A percentile compares a stretch with the other conserved stretches of the same genome.
Conservation (phyloP, 1,140 invertebrate species). For the Solenopsis fugax region DNA sequence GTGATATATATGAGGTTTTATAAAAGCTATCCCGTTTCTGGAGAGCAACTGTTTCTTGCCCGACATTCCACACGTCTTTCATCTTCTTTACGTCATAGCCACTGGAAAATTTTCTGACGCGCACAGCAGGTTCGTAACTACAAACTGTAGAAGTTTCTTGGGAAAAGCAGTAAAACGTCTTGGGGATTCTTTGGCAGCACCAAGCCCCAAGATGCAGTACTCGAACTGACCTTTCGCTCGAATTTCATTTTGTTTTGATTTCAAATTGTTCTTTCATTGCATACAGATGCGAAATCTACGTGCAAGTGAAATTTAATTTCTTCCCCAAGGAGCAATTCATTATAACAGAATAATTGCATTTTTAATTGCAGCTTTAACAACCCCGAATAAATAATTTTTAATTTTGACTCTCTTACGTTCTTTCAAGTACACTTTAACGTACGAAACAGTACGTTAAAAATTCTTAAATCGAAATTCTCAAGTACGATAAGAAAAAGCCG, state of each 20-base stretch:
- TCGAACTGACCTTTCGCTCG: slow-evolving; percentile 45
- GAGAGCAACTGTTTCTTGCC: slow-evolving; percentile 34
- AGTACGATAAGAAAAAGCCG: neutral
- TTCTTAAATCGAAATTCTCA: neutral
- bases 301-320: neutral
- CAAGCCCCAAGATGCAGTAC: slow-evolving; percentile 12
- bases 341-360: neutral
- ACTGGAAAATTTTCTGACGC: slow-evolving; percentile 45
- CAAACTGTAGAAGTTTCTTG: neutral
- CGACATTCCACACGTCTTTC: slow-evolving; percentile 42
- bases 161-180: slow-evolving; percentile 20
- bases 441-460: neutral
- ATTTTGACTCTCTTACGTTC: neutral
- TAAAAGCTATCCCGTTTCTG: slow-evolving; percentile 69
- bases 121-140: slow-evolving; percentile 41
- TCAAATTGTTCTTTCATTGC: slow-evolving; percentile 6
- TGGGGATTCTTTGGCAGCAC: slow-evolving; percentile 27
- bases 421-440: neutral
- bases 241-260: slow-evolving; percentile 46
- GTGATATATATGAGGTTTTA: slow-evolving; percentile 77
- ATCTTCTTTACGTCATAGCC: slow-evolving; percentile 37
- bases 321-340: neutral
- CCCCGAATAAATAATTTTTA: neutral
- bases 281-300: neutral
- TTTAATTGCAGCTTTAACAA: neutral